Percentiles rank a stretch among this genome's conserved stretches.
These are phyloP conservation scores for Sphaerophoria rueppellii DNA, from an alignment of 2,888 invertebrate species.

Conservation along the genomic window DNA sequence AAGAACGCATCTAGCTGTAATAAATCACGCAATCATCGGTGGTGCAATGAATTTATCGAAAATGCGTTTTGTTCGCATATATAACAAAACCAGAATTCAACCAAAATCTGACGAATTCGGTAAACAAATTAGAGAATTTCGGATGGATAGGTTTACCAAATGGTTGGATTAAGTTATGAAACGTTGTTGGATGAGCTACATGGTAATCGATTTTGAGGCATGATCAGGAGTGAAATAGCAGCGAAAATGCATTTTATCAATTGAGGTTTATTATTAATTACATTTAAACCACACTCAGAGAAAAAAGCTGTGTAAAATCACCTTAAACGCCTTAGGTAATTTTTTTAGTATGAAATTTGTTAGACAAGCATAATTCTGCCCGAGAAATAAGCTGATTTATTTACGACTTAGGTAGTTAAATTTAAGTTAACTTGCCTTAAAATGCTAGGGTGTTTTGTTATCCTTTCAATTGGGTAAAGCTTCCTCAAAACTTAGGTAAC, in stretches of 20 bases:
- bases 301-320: slow-evolving; percentile 5
- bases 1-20: neutral
- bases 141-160: slow-evolving; percentile 11
- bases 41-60: neutral
- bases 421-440: neutral
- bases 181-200: too few relatives aligned
- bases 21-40: neutral
- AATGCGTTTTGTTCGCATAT: neutral
- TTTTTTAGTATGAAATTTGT: slow-evolving; percentile 1
- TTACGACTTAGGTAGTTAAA: slow-evolving; percentile 4
- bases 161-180: slow-evolving; percentile 3
- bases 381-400: slow-evolving; percentile 3
- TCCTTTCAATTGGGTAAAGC: neutral
- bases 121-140: slow-evolving; percentile 6
- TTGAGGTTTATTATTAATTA: too few relatives aligned
- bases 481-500: neutral
- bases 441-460: slow-evolving; percentile 3
- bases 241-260: too few relatives aligned
- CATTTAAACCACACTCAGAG: neutral
- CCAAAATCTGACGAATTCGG: neutral
- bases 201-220: too few relatives aligned
- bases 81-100: neutral
- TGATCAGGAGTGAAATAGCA: too few relatives aligned
- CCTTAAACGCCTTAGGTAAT: neutral
- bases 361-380: neutral